Base-by-base conservation (phyloP, 2,888 invertebrate genomes). In the Sinelater perroti region DNA sequence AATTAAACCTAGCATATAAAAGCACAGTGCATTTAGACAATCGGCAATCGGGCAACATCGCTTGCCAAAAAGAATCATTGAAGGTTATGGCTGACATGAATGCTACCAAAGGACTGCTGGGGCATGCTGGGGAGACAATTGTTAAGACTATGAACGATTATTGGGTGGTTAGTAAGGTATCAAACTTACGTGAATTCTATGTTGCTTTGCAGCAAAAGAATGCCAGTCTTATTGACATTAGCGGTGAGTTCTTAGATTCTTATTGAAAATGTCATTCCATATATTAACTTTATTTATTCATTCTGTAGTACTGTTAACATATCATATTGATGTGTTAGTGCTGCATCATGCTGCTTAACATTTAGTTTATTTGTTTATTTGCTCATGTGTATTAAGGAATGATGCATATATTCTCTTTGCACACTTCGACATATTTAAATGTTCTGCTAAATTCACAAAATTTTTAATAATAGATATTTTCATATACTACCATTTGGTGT, bases 151-250 rank as follows among this genome's bases (percentile, higher is more conserved):
- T 89, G 71, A 90, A 90, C 70, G 96, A 96, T 78, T 93, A 87
- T 76, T 97, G 97, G 97, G 89, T 97, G 16, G 90, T 96, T n/a
- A 93, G 93, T 24, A 93, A 94, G 74, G 84, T 89, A 52, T 95
- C 95, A 1, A 96, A 97, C 79, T 87, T 90, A 66, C 83, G 97
- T 67, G 95, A 96, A 77, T 93, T 95, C 76, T 97, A 93, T 81
- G 91, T 96, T 40, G 88, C 95, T 17, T 87, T 96, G 62, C 93
- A 93, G 76, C 90, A 92, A 73, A 96, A 94, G 77, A 94, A 90
- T 81, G 91, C 94, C 1, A 95, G 92, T 76, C 82, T 97, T 35
- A 89, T 95, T 67, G 93, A 95, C 79, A 92, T 96, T 60, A 91
- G 92, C 80, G 95, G 95, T 93, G 80, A 79, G 79, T 71, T 61